Percentiles rank a stretch among this genome's conserved stretches.
phyloP scores from a whole-genome alignment of 2,888 invertebrate genomes.

The Lepidocyrtoides sp. region DNA sequence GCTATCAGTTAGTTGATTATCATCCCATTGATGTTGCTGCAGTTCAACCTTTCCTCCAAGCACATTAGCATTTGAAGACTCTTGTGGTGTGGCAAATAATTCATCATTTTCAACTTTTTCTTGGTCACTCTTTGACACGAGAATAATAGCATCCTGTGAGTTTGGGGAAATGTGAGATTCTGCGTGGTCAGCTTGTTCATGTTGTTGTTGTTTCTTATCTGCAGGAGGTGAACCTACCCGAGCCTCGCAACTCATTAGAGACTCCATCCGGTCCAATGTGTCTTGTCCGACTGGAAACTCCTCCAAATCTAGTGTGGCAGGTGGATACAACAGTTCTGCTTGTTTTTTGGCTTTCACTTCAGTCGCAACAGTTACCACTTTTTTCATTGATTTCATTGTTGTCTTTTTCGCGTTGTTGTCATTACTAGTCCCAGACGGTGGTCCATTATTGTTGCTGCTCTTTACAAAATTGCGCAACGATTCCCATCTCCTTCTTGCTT shows the following conservation, averaged over 20 bases:
- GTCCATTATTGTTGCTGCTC: conserved; percentile 61
- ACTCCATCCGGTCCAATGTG: conserved; percentile 59
- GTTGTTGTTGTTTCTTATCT: not conserved
- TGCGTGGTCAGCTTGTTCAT: not conserved
- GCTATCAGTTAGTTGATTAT: not conserved
- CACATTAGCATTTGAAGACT: not conserved
- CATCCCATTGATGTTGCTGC: not conserved
- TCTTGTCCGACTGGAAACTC: conserved; percentile 62
- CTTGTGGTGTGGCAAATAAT: not conserved
- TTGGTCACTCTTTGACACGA: not conserved
- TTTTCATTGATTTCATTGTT: conserved; percentile 56
- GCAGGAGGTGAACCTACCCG: too few relatives aligned
- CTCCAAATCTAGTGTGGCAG: conserved; percentile 68
- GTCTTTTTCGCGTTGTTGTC: not conserved
- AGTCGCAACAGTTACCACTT: conserved; percentile 41
- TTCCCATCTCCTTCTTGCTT: conserved; percentile 84
- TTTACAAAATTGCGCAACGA: conserved; percentile 84
- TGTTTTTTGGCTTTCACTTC: conserved; percentile 29
- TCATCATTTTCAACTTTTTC: not conserved
- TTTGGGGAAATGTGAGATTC: conserved; percentile 29
- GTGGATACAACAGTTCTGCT: conserved; percentile 60
- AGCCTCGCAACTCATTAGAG: conserved; percentile 21
- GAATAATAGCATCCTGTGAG: too few relatives aligned
- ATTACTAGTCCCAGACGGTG: not conserved
- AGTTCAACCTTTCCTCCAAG: not conserved